phyloP scores from a whole-genome alignment of 1,140 invertebrate species.

The Calycopis cecrops region DNA sequence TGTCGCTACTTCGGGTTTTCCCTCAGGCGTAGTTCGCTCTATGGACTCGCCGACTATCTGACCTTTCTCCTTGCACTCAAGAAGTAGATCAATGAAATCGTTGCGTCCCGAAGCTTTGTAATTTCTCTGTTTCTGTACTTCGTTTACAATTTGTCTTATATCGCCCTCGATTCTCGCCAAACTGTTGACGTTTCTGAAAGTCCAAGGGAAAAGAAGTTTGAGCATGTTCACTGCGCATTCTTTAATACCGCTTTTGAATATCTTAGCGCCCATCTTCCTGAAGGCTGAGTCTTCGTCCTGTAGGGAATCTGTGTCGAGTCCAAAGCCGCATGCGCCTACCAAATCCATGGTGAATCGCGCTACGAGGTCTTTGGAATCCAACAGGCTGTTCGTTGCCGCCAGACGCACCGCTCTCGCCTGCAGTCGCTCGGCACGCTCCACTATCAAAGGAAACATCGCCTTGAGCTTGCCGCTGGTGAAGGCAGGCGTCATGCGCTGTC shows the following conservation, averaged over 20 bases:
- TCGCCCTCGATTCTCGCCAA: slow-evolving; percentile 24
- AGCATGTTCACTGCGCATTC: slow-evolving; percentile 23
- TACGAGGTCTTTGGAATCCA: slow-evolving; percentile 55
- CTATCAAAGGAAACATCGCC: slow-evolving; percentile 63
- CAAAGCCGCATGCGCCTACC: slow-evolving; percentile 26
- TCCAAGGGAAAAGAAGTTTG: slow-evolving; percentile 35
- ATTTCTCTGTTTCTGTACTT: slow-evolving; percentile 30
- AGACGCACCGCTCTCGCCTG: slow-evolving; percentile 30
- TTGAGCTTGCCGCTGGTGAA: slow-evolving; percentile 76
- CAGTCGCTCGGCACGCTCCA: slow-evolving; percentile 39
- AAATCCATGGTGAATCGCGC: slow-evolving; percentile 57
- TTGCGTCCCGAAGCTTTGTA: slow-evolving; percentile 46
- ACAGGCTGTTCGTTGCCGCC: slow-evolving; percentile 19
- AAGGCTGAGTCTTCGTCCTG: slow-evolving; percentile 37
- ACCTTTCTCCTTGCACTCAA: slow-evolving; percentile 64
- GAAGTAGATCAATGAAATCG: slow-evolving; percentile 75
- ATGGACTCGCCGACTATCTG: slow-evolving; percentile 39
- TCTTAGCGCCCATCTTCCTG: slow-evolving; percentile 37
- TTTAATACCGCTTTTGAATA: slow-evolving; percentile 29
- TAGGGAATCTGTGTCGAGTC: slow-evolving; percentile 39
- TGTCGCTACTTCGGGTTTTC: slow-evolving; percentile 23
- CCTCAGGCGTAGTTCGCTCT: slow-evolving; percentile 55
- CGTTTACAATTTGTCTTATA: slow-evolving; percentile 24
- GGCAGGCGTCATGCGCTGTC: slow-evolving; percentile 74
- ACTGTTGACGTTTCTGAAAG: slow-evolving; percentile 28